Evolutionary conservation across 2,888 invertebrate species (phyloP).

Genomic region (Ariolimax columbianus): DNA sequence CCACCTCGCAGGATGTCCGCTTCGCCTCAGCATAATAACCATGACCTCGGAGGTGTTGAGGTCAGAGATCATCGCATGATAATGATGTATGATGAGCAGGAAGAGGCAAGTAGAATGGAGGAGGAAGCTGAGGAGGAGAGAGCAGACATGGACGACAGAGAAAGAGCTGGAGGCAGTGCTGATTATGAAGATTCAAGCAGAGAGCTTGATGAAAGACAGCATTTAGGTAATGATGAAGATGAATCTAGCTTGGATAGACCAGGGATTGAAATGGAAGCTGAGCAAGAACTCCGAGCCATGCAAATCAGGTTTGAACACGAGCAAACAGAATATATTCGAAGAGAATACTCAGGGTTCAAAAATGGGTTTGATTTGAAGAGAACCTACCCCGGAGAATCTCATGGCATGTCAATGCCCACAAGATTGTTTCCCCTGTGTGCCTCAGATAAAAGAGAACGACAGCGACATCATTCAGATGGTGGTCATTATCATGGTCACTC

Average conservation of each 20-base stretch:
- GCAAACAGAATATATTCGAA: slow-evolving; percentile 30
- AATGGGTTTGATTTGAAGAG: slow-evolving; percentile 13
- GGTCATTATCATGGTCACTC: no score
- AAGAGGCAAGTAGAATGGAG: slow-evolving; percentile 16
- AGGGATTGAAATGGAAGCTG: slow-evolving; percentile 28
- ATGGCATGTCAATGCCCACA: no score
- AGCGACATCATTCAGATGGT: no score
- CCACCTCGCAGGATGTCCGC: slow-evolving; percentile 21
- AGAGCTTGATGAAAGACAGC: background rate
- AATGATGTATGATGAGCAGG: slow-evolving; percentile 37
- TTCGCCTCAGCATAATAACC: no score
- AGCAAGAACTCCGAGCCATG: slow-evolving; percentile 31
- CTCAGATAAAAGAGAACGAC: no score
- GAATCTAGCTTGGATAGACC: background rate
- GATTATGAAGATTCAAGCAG: slow-evolving; percentile 20
- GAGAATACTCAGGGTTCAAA: background rate
- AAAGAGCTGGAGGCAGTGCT: background rate
- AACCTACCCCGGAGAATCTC: background rate
- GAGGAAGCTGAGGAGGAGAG: slow-evolving; percentile 26
- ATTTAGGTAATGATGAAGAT: background rate
- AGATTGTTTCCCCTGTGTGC: no score
- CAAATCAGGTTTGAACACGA: slow-evolving; percentile 40
- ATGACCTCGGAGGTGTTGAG: slow-evolving; percentile 46
- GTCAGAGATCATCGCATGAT: slow-evolving; percentile 50
- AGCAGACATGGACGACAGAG: slow-evolving; percentile 6